phyloP scores from a whole-genome alignment of 2,797 vertebrate genomes.

The Tympanoctomys barrerae region DNA sequence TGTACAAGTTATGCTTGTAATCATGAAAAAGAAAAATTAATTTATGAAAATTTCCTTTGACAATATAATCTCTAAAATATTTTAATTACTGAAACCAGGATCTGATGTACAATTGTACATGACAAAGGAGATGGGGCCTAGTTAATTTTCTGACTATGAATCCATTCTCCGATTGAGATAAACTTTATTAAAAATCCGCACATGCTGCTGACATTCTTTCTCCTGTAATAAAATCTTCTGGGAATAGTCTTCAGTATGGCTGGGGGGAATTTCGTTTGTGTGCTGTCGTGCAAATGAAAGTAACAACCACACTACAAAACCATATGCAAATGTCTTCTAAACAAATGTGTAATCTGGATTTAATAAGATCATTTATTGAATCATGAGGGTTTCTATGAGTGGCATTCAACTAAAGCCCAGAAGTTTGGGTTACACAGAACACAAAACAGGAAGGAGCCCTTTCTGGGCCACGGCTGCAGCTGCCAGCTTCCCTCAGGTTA shows the following conservation, averaged over 20 bases:
- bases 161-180: background rate
- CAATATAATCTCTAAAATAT: background rate
- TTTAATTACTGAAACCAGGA: background rate
- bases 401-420: background rate
- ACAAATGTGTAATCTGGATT: background rate
- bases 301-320: background rate
- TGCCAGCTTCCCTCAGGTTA: background rate
- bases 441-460: background rate
- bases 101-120: background rate
- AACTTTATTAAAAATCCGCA: background rate
- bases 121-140: background rate
- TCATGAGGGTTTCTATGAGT: background rate
- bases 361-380: background rate
- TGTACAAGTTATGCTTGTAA: background rate
- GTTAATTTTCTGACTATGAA: background rate
- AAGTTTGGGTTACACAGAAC: conserved; percentile 30
- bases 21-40: background rate
- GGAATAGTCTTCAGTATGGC: background rate
- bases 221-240: conserved; percentile 8
- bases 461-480: background rate
- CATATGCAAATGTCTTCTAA: background rate
- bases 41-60: background rate
- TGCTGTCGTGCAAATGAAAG: background rate
- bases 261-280: too few species aligned
- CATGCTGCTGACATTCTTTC: background rate